Percentiles rank a stretch among this genome's conserved stretches.
These are phyloP conservation scores for Parazoanthus atlanticus DNA, from an alignment of 92 coral and sea anemone species.

Conservation along the genomic window DNA sequence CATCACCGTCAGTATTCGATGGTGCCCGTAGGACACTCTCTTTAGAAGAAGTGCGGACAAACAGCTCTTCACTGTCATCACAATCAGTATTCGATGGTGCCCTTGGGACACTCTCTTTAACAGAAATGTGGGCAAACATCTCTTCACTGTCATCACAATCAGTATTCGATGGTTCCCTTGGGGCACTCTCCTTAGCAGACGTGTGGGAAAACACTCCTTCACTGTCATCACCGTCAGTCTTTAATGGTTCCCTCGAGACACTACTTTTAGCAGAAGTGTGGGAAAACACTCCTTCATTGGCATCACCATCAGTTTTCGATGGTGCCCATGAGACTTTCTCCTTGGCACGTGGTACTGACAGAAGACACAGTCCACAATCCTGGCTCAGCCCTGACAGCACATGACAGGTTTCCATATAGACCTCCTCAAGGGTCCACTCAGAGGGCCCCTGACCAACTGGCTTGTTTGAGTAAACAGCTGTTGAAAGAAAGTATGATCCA, in stretches of 20 bases:
- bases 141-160: no score
- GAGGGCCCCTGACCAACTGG: conserved; percentile 86
- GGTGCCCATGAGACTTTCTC: neutral
- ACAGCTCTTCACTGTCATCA: no score
- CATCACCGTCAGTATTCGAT: no score
- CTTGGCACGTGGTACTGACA: conserved; percentile 66
- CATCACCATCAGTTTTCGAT: conserved; percentile 1
- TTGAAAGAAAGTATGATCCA: neutral
- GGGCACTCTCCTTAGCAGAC: no score
- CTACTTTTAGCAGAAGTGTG: neutral
- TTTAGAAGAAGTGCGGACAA: no score
- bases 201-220: neutral
- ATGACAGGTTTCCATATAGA: conserved; percentile 94
- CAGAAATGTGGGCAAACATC: no score
- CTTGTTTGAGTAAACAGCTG: conserved; percentile 83
- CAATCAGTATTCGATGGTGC: no score
- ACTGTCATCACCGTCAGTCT: neutral
- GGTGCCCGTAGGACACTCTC: no score
- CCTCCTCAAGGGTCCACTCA: conserved; percentile 94
- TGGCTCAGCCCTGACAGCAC: conserved; percentile 89
- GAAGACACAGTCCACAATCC: conserved; percentile 88
- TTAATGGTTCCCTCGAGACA: neutral
- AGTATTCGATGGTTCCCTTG: no score
- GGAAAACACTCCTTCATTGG: neutral
- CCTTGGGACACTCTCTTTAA: no score